Evolutionary conservation across 2,797 vertebrate genomes (phyloP).

Genomic region (Sebastolobus altivelis): DNA sequence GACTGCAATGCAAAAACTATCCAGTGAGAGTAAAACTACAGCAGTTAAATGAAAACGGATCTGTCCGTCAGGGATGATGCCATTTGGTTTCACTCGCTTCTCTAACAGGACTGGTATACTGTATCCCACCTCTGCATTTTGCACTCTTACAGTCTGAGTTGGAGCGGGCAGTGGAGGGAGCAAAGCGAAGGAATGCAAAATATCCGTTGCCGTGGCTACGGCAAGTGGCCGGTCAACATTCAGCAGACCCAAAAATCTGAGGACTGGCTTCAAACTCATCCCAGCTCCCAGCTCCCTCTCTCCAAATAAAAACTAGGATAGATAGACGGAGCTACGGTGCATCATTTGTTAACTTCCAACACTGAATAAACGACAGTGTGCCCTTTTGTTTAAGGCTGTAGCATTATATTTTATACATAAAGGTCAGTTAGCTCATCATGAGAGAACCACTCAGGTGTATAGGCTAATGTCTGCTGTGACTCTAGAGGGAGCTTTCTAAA

Average conservation of each 20-base stretch:
- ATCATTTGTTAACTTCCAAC: neutral
- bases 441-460: neutral
- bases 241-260: conserved; percentile 12
- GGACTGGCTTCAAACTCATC: neutral
- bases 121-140: neutral
- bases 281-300: neutral
- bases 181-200: conserved; percentile 7
- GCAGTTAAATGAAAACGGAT: neutral
- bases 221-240: conserved; percentile 12
- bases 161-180: neutral
- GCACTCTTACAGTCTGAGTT: conserved; percentile 3
- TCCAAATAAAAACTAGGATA: conserved; percentile 7
- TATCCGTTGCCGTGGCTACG: conserved; percentile 45
- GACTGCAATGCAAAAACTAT: neutral
- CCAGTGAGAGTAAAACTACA: neutral
- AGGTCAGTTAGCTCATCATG: neutral
- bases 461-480: too few species aligned
- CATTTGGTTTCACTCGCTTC: neutral
- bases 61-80: neutral
- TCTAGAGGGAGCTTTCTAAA: too few species aligned
- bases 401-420: neutral
- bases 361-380: neutral
- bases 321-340: neutral
- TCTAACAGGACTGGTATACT: neutral
- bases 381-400: neutral